A percentile compares a stretch with the other conserved stretches of the same genome.
Conservation (phyloP, 2,797 vertebrate genomes). For the Poeciliopsis infans region DNA sequence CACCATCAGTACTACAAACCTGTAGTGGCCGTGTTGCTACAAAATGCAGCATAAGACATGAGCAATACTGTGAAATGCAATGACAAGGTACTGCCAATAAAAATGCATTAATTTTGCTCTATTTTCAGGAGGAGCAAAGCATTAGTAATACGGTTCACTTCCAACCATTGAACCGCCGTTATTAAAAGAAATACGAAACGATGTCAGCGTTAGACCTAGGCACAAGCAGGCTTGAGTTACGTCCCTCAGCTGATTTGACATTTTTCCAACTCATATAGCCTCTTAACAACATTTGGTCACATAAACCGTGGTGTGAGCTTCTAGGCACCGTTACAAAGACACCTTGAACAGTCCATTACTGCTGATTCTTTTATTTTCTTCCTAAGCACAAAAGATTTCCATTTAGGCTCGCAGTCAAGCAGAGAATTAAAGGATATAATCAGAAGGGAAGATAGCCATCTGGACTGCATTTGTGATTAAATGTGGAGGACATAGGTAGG, state of each 20-base stretch:
- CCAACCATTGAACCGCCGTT: neutral
- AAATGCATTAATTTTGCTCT: too few relatives aligned
- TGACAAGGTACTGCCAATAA: too few relatives aligned
- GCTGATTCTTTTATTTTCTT: slow-evolving; percentile 56
- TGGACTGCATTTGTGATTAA: slow-evolving; percentile 71
- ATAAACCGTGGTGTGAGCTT: slow-evolving; percentile 7
- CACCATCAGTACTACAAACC: neutral
- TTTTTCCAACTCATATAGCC: slow-evolving; percentile 6
- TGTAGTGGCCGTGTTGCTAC: neutral
- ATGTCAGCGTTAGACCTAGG: neutral
- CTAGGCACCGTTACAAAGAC: slow-evolving; percentile 25
- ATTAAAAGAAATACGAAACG: neutral
- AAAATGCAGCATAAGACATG: neutral
- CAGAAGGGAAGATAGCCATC: slow-evolving; percentile 69
- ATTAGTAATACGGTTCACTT: neutral
- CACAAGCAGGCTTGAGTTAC: neutral
- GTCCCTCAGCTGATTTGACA: neutral
- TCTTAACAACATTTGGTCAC: neutral
- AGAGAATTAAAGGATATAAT: slow-evolving; percentile 67
- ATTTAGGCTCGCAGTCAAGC: slow-evolving; percentile 65
- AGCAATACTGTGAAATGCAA: neutral
- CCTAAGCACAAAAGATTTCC: slow-evolving; percentile 37
- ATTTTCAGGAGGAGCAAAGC: neutral
- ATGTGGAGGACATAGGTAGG: slow-evolving; percentile 59
- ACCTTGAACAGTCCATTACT: slow-evolving; percentile 42